A percentile compares a stretch with the other conserved stretches of the same genome.
Conservation (phyloP, 2,113 vertebrate species). For the Zosterops hypoxanthus region DNA sequence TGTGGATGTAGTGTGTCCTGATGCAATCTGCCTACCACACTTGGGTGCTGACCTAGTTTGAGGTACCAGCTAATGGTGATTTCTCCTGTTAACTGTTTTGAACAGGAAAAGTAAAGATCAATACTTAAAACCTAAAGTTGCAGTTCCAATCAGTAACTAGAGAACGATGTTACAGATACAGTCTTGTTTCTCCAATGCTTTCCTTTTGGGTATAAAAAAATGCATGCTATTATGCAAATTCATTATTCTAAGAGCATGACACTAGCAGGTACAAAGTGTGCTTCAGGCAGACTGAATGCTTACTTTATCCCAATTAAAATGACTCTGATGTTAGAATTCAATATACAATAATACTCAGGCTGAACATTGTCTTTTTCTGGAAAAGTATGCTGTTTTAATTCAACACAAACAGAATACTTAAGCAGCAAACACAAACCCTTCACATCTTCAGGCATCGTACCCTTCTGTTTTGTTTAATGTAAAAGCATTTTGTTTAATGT, state of each 20-base stretch:
- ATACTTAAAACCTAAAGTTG: not conserved
- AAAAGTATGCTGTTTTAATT: not conserved
- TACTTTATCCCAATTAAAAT: conserved; percentile 33
- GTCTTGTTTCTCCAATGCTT: not conserved
- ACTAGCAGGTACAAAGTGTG: conserved; percentile 35
- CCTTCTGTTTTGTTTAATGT: not conserved
- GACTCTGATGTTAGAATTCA: conserved; percentile 19
- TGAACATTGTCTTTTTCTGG: not conserved
- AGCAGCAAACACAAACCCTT: not conserved
- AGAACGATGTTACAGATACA: not conserved
- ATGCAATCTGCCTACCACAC: not conserved
- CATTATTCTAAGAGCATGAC: not conserved
- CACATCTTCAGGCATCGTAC: not conserved
- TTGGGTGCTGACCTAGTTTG: not conserved
- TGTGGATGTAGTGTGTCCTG: not conserved
- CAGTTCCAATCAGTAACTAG: not conserved
- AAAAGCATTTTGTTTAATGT: not conserved
- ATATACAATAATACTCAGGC: not conserved
- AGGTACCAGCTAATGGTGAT: not conserved
- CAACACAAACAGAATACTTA: conserved; percentile 55
- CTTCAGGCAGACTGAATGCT: conserved; percentile 41
- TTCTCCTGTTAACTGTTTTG: not conserved
- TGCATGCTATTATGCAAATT: not conserved
- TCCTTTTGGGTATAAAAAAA: not conserved
- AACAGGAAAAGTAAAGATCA: not conserved